Evolutionary conservation across 2,797 vertebrate species (phyloP), one percentile per base, ranked within the genome.

Genomic region (Sitta carolinensis): DNA sequence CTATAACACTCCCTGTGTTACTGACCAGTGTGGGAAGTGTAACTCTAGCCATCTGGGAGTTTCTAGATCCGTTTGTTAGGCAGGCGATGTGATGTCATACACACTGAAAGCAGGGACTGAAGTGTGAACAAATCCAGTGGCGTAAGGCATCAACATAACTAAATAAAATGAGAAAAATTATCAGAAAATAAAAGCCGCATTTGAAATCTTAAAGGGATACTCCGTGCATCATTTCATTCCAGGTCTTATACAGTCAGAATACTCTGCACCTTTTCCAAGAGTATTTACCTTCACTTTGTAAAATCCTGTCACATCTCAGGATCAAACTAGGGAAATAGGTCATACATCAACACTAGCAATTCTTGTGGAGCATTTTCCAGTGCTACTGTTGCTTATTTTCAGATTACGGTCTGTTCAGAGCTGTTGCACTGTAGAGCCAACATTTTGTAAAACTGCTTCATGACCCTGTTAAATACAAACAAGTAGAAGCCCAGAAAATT

Each of bases 1-100:
- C 14, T 9, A 0, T 32, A 29, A 34, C 0, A 0, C 8, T 58
- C 12, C 16, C 16, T 27, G n/a, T n/a, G 6, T 22, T 34, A 30
- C 43, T 23, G 32, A 27, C 14, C n/a, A 21, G 19, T 1, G 1
- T 14, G 21, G 36, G 23, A 66, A 30, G 21, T 1, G 0, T 43
- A 50, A 42, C n/a, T 7, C 3, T 2, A 3, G 13, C 23, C 32
- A 45, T 34, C 14, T 27, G 27, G 26, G 43, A 59, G 18, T 20
- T 51, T 68, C 45, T 32, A 15, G 36, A 30, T 32, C 20, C 7
- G 0, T 45, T 23, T 38, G 5, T 32, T 18, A 29, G 20, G 16
- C 9, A 25, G 13, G n/a, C 51, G 30, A 50, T 47, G 3, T 1
- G 1, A 62, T 1, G 2, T 20, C 17, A 47, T 9, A 43, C 0